Base-by-base conservation (phyloP, 2,797 vertebrate genomes). In the Octomys mimax region DNA sequence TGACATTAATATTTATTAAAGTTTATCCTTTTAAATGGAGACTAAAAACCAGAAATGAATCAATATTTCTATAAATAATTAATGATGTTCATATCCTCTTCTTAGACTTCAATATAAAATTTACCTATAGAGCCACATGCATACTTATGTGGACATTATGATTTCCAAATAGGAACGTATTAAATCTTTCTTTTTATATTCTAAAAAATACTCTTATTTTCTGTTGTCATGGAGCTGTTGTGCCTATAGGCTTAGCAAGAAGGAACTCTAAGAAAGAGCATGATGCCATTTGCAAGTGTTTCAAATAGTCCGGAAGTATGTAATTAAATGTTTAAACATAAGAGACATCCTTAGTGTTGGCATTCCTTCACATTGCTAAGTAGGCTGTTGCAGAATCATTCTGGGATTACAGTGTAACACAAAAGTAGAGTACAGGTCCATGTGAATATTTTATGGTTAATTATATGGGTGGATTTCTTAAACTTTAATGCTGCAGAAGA, bases 391-490 rank as follows among this genome's bases (percentile, higher is more conserved):
- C 93, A 79, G n/a, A 93, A 70, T 70, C 66, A 89, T 92, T 85
- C 83, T 85, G 77, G 61, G 70, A n/a, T 89, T 85, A 79, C 21
- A 92, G 19, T 84, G n/a, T 89, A 93, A 92, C 89, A 75, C 19
- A 89, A 52, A 95, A 80, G 91, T 31, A 59, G 83, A 91, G 89
- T 70, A 82, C 42, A 95, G 68, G n/a, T 59, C 71, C 62, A n/a
- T 70, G 81, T 97, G 87, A 98, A 97, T 97, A 96, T 97, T 97
- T 97, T 66, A 97, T 97, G 54, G 61, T 33, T 97, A 95, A 93
- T 89, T 95, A 71, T 86, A 93, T 95, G 70, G 82, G 36, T 80
- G 64, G 42, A 79, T 59, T 79, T 93, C 91, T 97, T 92, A 93
- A 94, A 96, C 92, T 97, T 97, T 96, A 97, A 95, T 95, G 97